phyloP scores from a whole-genome alignment of 2,797 vertebrate genomes.

The Hephaestus fuliginosus region DNA sequence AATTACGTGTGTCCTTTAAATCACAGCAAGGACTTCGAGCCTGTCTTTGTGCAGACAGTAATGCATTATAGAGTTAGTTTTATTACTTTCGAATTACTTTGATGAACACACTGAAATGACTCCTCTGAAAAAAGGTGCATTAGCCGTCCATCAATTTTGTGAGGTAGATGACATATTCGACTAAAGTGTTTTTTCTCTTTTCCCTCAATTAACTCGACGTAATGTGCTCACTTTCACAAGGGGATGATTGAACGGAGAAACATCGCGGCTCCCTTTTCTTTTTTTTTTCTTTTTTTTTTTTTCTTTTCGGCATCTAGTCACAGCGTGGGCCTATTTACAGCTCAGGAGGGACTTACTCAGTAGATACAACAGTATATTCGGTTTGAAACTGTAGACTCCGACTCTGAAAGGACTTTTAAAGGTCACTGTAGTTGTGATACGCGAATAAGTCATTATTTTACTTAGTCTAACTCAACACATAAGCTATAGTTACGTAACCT shows the following conservation, averaged over 20 bases:
- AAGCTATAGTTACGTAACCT: conserved; percentile 12
- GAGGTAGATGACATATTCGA: conserved; percentile 58
- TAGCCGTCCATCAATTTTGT: conserved; percentile 73
- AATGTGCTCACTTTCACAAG: conserved; percentile 59
- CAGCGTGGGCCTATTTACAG: conserved; percentile 51
- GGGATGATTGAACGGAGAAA: conserved; percentile 63
- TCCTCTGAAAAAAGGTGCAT: conserved; percentile 56
- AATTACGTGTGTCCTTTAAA: conserved; percentile 60
- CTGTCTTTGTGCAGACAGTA: conserved; percentile 57
- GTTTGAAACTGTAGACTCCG: conserved; percentile 31
- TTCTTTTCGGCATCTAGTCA: conserved; percentile 22
- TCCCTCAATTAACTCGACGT: conserved; percentile 71
- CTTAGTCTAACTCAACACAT: conserved; percentile 8
- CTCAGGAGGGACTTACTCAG: conserved; percentile 50
- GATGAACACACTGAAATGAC: conserved; percentile 67
- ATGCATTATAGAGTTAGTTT: conserved; percentile 66
- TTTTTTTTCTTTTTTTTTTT: not conserved
- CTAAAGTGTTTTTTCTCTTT: conserved; percentile 65
- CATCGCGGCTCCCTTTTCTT: conserved; percentile 22
- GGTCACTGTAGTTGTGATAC: conserved; percentile 35
- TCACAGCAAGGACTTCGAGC: conserved; percentile 55
- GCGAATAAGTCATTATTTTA: conserved; percentile 19
- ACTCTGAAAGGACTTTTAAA: conserved; percentile 49
- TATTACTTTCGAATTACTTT: conserved; percentile 74
- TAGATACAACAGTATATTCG: conserved; percentile 3